Base-by-base conservation (phyloP, 2,888 invertebrate species). In the Neoitamus cyanurus region DNA sequence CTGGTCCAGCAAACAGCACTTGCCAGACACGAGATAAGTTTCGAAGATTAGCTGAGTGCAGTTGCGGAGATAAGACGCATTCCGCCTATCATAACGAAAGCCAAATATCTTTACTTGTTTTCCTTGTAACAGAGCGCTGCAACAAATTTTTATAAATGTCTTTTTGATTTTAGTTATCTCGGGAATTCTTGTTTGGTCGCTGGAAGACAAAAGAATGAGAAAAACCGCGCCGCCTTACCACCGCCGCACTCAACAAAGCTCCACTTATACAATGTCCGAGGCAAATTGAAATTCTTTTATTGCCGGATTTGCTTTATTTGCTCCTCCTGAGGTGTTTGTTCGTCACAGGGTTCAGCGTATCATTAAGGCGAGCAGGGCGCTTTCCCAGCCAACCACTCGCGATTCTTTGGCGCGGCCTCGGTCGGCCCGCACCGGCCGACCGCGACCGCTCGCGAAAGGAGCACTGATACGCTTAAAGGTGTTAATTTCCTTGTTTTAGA, bases 401-500 rank as follows among this genome's bases (percentile, higher is more conserved):
- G 15, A 70, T 25, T 31, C 70, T 7, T 25, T 25, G 25, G 70
- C 31, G 70, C 31, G 31, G 31, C 70, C n/a, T 31, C 70, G 70
- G 25, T 1, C 70, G 25, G 42, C 5, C 70, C 69, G 13, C 69
- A 13, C 69, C 69, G 69, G 69, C 5, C 69, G 30, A 13, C 30
- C 69, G 31, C 31, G 31, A 28, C 70, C 30, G 31, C 70, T 30
- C 70, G 34, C 70, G 70, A 34, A 70, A 70, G 31, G 34, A 6
- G 31, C 70, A 69, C 36, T 82, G 82, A 68, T 69, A 69, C 48
- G 69, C 46, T 82, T 48, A 37, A 82, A 90, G 90, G 90, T 90
- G 90, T 90, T 90, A 90, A 90, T 90, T 91, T 90, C 89, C 89
- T 88, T 89, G 89, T 88, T 88, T 89, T 90, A 90, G 90, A 90